Conservation (phyloP, 2,113 vertebrate genomes). For the Narcine bancroftii region DNA sequence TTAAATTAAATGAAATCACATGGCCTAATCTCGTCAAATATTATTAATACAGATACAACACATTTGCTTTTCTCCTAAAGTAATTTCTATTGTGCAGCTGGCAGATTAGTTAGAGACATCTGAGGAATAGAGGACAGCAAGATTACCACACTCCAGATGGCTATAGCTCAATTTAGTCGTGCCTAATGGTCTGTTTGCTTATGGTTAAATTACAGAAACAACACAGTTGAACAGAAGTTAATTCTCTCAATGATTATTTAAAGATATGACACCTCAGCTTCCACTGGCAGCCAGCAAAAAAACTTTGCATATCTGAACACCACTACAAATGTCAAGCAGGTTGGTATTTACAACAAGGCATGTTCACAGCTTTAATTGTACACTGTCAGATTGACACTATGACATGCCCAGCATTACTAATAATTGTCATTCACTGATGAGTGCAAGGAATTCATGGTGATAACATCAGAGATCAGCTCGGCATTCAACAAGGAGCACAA, state of each 20-base stretch:
- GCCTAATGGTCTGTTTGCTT: background rate
- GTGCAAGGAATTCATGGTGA: background rate
- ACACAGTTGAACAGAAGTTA: constrained; percentile 28
- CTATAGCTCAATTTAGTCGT: background rate
- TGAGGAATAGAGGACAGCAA: background rate
- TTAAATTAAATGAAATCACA: background rate
- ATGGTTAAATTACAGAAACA: background rate
- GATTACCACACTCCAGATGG: background rate
- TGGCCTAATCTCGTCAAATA: background rate
- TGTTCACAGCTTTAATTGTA: background rate
- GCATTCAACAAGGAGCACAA: background rate
- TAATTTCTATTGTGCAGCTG: background rate
- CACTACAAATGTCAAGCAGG: background rate
- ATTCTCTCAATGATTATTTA: constrained; percentile 10
- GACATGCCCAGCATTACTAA: background rate
- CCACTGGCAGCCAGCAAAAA: background rate
- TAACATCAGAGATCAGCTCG: background rate
- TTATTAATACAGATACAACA: background rate
- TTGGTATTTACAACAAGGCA: constrained; percentile 9
- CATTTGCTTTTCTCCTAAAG: background rate
- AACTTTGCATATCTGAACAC: background rate
- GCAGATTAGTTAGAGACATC: background rate
- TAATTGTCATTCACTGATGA: background rate
- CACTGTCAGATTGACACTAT: background rate
- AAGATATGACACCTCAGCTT: constrained; percentile 2